Evolutionary conservation across 2,113 vertebrate genomes (phyloP), one percentile per base, ranked within the genome.

Genomic region (Macroglossus sobrinus): DNA sequence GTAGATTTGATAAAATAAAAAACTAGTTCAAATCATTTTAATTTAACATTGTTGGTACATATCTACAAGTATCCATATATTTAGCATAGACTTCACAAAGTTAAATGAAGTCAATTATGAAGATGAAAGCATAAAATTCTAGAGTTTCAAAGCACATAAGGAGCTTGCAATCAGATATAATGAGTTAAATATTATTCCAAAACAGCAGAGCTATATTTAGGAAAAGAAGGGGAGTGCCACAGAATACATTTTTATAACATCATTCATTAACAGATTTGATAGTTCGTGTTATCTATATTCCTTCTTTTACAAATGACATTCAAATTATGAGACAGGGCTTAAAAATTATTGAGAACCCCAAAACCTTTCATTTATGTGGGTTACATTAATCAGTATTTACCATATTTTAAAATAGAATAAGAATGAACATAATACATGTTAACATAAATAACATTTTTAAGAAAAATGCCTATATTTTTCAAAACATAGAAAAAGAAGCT

Each of bases 181-280:
- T 89, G 85, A 90, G 74, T 90, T 80, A 38, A 89, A 89, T 84
- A 80, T 92, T 88, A 84, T 66, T 75, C 40, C 26, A 28, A 96
- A 80, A 69, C 22, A 74, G 38, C 12, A 38, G 68, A 40, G 22
- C 13, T 47, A 57, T 88, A 72, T 82, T 84, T 95, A 84, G 22
- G 66, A 43, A 18, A 57, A 82, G 40, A 82, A 57, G 38, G 16
- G 66, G 30, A 57, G 18, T 50, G 18, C 5, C 63, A 59, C 50
- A 35, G 55, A 89, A 93, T 50, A 68, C 24, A 63, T 75, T 75
- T 82, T 72, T 79, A 28, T 47, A 78, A 40, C 59, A 87, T 16
- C 47, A 69, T 59, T 81, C 59, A 82, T 43, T 50, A 63, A 33
- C 13, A 75, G 30, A 69, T 63, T 69, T 94, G 40, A 66, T 43